Evolutionary conservation across 2,797 vertebrate species (phyloP), one percentile per base, ranked within the genome.

Genomic region (Macropodus opercularis): DNA sequence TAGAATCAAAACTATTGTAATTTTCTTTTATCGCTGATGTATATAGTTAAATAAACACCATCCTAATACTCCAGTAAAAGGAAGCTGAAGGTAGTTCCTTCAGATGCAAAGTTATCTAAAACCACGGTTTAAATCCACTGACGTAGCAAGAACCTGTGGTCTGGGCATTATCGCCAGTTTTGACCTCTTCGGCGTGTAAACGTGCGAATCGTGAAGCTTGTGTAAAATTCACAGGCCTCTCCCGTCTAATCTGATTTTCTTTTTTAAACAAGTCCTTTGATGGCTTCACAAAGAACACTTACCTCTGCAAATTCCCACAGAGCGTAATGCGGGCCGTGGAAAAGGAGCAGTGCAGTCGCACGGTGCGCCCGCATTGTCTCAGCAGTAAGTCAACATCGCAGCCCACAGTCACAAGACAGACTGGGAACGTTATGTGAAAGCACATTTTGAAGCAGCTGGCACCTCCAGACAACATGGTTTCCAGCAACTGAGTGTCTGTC

Each of bases 221-320:
- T 32, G 64, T 54, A 48, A 18, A 67, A 40, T 79, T 75, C 75
- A 62, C 47, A 63, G 62, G 52, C 49, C 40, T 67, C 77, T 72
- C 68, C 51, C 69, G 55, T 84, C 75, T 85, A 70, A 88, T 89
- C 89, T 79, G 80, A 83, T 85, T 71, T 79, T 79, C 72, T 82
- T 74, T 73, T 82, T 69, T 70, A 66, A 82, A 75, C 75, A 32
- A 12, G 13, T 39, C 52, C 85, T 83, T 80, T 85, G 80, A 86
- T 83, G 82, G 69, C 44, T 57, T 29, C 27, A 58, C 32, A 63
- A 63, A 51, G 69, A 68, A 51, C 69, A 78, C 72, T 52, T 55
- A 36, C 68, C 41, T 47, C 8, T 6, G 46, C 63, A 79, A 50
- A 76, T 85, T 85, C 84, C 84, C 82, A 80, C 63, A 57, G 67